Conservation (phyloP, 2,888 invertebrate species). For the Meandrusa payeni region DNA sequence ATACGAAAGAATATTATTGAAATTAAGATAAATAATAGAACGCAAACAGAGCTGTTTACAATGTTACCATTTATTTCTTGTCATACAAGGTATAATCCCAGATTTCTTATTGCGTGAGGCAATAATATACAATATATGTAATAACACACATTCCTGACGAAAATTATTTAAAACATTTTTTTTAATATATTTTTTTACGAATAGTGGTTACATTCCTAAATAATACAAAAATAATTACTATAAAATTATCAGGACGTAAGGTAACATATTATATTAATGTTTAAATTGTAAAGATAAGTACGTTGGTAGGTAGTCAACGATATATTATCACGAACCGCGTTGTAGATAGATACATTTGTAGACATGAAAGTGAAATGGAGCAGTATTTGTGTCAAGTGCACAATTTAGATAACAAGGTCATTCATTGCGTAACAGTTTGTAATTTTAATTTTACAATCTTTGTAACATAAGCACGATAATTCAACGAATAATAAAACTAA, state of each 20-base stretch:
- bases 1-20: conserved; percentile 50
- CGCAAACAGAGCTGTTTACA: conserved; percentile 30
- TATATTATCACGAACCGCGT: conserved; percentile 48
- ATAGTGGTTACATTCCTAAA: too few relatives aligned
- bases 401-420: conserved; percentile 79
- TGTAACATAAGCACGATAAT: too few relatives aligned
- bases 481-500: too few relatives aligned
- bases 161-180: too few relatives aligned
- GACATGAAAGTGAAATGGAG: conserved; percentile 78
- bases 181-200: too few relatives aligned
- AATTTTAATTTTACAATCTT: conserved; percentile 34
- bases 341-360: conserved; percentile 48
- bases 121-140: too few relatives aligned
- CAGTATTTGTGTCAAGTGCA: conserved; percentile 79
- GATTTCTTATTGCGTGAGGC: too few relatives aligned
- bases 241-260: too few relatives aligned
- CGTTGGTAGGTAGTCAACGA: conserved; percentile 35
- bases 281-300: conserved; percentile 13
- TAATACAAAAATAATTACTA: too few relatives aligned
- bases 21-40: conserved; percentile 32
- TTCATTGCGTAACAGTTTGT: conserved; percentile 67
- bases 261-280: too few relatives aligned
- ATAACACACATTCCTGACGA: too few relatives aligned
- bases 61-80: conserved; percentile 9
- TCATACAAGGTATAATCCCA: not conserved